phyloP scores from a whole-genome alignment of 2,113 vertebrate species.

The Marcusenius ussheri region DNA sequence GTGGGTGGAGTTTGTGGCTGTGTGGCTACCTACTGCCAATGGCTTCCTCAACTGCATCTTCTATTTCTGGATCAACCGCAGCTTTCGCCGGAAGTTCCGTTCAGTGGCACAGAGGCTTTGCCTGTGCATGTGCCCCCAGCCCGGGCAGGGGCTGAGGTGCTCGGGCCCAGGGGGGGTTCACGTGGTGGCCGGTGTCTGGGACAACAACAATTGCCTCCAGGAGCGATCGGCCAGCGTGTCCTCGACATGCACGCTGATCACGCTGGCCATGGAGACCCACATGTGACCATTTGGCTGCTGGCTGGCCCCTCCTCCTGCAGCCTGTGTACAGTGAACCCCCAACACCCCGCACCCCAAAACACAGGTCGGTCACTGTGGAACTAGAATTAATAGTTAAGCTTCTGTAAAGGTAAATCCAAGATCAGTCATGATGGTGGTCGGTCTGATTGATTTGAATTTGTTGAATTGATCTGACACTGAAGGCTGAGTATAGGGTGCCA shows the following conservation, averaged over 20 bases:
- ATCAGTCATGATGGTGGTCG: background rate
- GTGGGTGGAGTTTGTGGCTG: slow-evolving; percentile 73
- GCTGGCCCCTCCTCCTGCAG: background rate
- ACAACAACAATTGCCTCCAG: slow-evolving; percentile 47
- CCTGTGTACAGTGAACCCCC: background rate
- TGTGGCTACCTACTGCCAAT: slow-evolving; percentile 74
- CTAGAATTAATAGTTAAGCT: background rate
- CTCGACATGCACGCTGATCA: slow-evolving; percentile 59
- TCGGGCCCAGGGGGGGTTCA: slow-evolving; percentile 15
- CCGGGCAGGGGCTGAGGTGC: slow-evolving; percentile 33
- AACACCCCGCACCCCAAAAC: background rate
- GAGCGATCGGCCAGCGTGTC: slow-evolving; percentile 61
- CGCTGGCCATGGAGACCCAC: slow-evolving; percentile 31
- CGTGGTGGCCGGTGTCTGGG: slow-evolving; percentile 37
- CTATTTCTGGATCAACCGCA: slow-evolving; percentile 77
- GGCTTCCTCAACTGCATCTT: slow-evolving; percentile 81
- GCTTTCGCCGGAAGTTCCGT: slow-evolving; percentile 68
- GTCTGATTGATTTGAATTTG: background rate
- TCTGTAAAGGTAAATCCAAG: background rate
- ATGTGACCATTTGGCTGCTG: slow-evolving; percentile 19
- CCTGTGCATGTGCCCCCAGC: slow-evolving; percentile 41
- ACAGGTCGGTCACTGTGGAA: background rate
- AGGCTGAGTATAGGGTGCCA: background rate
- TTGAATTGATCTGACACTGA: background rate
- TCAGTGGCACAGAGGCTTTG: slow-evolving; percentile 46